Percentiles rank a stretch among this genome's conserved stretches.
Evolutionary conservation across 2,888 invertebrate genomes (phyloP).

Genomic region (Lasioglossum malachurum): DNA sequence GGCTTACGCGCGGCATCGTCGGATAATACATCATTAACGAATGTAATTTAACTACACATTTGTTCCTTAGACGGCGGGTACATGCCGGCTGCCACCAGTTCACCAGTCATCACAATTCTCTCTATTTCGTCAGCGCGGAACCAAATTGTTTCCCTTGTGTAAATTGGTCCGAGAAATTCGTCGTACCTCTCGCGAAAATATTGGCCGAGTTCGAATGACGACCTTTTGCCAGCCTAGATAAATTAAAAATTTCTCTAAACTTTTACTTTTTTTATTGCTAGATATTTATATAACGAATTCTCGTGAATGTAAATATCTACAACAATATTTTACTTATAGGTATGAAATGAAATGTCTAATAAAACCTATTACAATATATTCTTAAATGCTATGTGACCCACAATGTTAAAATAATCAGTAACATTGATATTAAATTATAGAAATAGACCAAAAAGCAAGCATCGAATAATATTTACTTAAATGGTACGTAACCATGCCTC

Average conservation of each 20-base stretch:
- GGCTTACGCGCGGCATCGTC: background rate
- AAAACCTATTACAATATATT: too few species aligned
- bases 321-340: too few species aligned
- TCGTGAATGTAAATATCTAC: too few species aligned
- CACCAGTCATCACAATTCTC: constrained; percentile 90
- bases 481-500: too few species aligned
- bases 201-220: constrained; percentile 39
- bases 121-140: constrained; percentile 81
- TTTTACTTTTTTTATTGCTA: background rate
- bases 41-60: constrained; percentile 55
- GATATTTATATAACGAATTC: too few species aligned
- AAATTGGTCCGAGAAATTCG: constrained; percentile 33
- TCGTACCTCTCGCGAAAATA: constrained; percentile 43
- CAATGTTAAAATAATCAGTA: too few species aligned
- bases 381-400: too few species aligned
- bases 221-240: constrained; percentile 40
- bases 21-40: background rate
- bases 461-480: too few species aligned
- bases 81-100: constrained; percentile 88
- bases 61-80: constrained; percentile 87
- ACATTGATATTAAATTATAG: too few species aligned
- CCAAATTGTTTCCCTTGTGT: constrained; percentile 28
- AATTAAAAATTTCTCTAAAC: background rate
- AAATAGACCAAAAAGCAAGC: too few species aligned
- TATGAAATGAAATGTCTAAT: too few species aligned